Evolutionary conservation across 2,888 invertebrate genomes (phyloP).

Genomic region (Amiota communis): DNA sequence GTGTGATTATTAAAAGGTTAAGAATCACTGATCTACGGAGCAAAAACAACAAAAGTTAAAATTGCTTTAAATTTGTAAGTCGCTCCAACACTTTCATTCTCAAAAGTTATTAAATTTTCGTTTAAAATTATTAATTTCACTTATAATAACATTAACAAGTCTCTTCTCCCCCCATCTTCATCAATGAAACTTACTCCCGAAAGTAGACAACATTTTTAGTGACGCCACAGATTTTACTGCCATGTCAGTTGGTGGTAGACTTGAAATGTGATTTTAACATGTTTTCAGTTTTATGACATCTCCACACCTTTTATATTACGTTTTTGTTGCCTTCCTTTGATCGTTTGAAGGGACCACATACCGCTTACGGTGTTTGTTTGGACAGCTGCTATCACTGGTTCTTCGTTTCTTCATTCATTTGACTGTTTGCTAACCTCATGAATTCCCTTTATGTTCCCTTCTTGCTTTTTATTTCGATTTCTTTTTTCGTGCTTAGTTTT

Average conservation of each 20-base stretch:
- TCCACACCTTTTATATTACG: slow-evolving; percentile 21
- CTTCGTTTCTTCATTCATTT: not conserved
- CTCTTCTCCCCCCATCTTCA: not conserved
- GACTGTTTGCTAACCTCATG: not conserved
- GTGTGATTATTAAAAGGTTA: no score
- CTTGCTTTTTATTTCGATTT: no score
- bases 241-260: not conserved
- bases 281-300: slow-evolving; percentile 16
- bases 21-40: not conserved
- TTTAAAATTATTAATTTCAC: not conserved
- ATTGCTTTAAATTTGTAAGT: not conserved
- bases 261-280: not conserved
- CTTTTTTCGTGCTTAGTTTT: not conserved
- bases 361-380: not conserved
- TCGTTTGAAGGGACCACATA: no score
- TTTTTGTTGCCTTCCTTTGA: not conserved
- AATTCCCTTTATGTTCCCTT: no score
- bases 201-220: slow-evolving; percentile 15
- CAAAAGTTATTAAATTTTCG: not conserved
- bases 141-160: slow-evolving; percentile 2
- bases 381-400: slow-evolving; percentile 4
- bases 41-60: not conserved
- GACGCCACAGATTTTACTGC: slow-evolving; percentile 1
- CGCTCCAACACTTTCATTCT: not conserved
- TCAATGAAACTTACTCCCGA: not conserved